Evolutionary conservation across 2,113 vertebrate genomes (phyloP).

Genomic region (Ophthalmolycus amberensis): DNA sequence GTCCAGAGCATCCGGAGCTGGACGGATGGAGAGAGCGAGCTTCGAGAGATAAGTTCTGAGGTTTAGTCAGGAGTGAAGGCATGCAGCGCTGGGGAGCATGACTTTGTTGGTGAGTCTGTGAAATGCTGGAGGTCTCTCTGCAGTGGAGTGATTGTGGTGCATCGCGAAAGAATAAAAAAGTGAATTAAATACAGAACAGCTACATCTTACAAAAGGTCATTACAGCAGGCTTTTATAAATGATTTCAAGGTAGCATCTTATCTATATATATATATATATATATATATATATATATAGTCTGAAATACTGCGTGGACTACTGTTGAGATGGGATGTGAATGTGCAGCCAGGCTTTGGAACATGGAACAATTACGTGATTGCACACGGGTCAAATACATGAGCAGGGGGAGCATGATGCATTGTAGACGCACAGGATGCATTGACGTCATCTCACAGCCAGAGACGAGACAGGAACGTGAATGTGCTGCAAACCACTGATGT

Average conservation of each 20-base stretch:
- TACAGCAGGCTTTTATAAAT: too few species aligned
- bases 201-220: background rate
- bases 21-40: slow-evolving; percentile 24
- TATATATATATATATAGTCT: background rate
- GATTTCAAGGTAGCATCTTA: background rate
- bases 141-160: background rate
- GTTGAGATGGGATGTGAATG: background rate
- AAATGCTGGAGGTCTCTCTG: slow-evolving; percentile 8
- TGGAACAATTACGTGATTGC: background rate
- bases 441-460: background rate
- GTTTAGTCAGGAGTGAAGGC: slow-evolving; percentile 47
- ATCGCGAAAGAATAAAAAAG: background rate
- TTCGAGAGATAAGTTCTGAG: slow-evolving; percentile 51
- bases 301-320: background rate
- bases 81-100: slow-evolving; percentile 39
- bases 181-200: background rate
- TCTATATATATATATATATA: background rate
- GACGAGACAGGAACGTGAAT: slow-evolving; percentile 8
- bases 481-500: slow-evolving; percentile 23
- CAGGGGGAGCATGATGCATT: background rate
- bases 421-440: background rate
- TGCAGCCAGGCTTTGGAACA: background rate
- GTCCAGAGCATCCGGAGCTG: slow-evolving; percentile 38
- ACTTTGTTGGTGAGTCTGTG: slow-evolving; percentile 40
- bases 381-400: background rate